Evolutionary conservation across 2,113 vertebrate genomes (phyloP), one percentile per base, ranked within the genome.

Genomic region (Xiphophorus maculatus): DNA sequence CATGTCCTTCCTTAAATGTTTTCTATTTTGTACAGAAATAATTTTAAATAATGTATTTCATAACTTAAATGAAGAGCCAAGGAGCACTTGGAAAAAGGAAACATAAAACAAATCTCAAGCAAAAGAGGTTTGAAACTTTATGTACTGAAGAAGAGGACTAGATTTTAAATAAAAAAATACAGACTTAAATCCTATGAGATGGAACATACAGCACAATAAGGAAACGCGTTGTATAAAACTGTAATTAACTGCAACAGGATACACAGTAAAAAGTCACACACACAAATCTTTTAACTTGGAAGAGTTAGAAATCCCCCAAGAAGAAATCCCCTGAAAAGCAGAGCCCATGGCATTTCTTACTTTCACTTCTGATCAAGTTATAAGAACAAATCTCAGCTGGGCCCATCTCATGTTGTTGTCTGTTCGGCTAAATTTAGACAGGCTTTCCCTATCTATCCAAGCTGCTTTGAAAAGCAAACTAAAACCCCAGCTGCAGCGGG

Each of bases 401-500:
- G 25, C 12, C n/a, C 32, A 51, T 68, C 32, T 78, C 9, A 65
- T 33, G 51, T 67, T 82, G 71, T 63, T 73, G 63, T 62, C 44
- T 35, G 33, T 61, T 51, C n/a, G 40, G n/a, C 83, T 90, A 78
- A 73, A 30, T 86, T 88, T 88, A 78, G 82, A 80, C 71, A 66
- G 61, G 51, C 28, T 68, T 79, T 64, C 80, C 79, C 68, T 12
- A 44, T 30, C 51, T 62, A 15, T 61, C 54, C 80, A 67, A 77
- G 72, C 40, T 27, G n/a, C 22, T 19, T 76, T 73, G 76, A 86
- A 79, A 76, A 82, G 73, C 67, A 80, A 81, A 82, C 74, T 51
- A 63, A 42, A 71, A 83, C 78, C 85, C 76, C 12, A 15, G 29
- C 73, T 61, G 48, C 71, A 33, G 28, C 3, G 30, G 76, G 74